Percentiles rank a stretch among this genome's conserved stretches.
phyloP scores from a whole-genome alignment of 2,113 vertebrate genomes.

The Elanoides forficatus region DNA sequence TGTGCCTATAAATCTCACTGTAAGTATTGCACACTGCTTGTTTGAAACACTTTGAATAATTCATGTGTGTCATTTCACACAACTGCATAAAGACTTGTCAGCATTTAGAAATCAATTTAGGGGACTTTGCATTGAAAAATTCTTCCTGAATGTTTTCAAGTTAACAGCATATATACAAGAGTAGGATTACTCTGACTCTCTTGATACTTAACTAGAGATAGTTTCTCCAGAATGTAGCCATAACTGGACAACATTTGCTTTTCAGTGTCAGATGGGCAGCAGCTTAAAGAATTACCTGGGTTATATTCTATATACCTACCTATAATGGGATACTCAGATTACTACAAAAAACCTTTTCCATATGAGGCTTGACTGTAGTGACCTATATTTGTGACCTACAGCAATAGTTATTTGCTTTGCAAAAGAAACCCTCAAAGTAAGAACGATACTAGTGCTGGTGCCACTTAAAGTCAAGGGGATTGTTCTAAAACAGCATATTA shows the following conservation, averaged over 20 bases:
- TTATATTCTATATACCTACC: not conserved
- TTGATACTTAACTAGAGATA: not conserved
- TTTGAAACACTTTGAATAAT: not conserved
- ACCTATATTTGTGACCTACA: not conserved
- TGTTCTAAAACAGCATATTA: not conserved
- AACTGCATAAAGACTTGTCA: not conserved
- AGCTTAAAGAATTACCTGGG: not conserved
- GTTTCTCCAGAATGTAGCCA: not conserved
- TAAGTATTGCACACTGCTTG: not conserved
- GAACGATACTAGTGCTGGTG: not conserved
- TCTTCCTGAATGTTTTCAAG: not conserved
- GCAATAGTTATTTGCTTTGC: not conserved
- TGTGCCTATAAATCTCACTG: not conserved
- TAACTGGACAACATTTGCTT: not conserved
- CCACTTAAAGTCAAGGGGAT: not conserved
- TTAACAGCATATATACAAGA: not conserved
- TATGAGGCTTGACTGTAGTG: not conserved
- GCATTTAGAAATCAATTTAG: not conserved
- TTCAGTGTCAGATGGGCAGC: not conserved
- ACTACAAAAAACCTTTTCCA: not conserved
- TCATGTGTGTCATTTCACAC: not conserved
- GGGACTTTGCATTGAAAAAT: not conserved
- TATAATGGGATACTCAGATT: not conserved
- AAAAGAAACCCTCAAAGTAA: not conserved
- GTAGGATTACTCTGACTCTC: not conserved